Conservation (phyloP, 2,888 invertebrate genomes). For the Thera obeliscata region DNA sequence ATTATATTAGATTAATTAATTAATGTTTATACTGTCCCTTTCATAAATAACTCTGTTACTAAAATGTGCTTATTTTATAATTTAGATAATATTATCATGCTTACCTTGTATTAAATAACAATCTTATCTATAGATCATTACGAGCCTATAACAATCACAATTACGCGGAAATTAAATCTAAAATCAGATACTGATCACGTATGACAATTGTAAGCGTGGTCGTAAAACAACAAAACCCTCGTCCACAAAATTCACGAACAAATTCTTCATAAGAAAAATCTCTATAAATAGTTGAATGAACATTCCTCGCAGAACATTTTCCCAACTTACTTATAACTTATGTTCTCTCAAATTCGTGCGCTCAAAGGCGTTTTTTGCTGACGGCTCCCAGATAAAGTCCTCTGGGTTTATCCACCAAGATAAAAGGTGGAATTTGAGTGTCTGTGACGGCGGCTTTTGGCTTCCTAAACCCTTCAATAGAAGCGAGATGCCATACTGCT, state of each 20-base stretch:
- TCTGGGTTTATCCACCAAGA: conserved; percentile 26
- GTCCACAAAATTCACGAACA: not conserved
- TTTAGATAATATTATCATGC: no score
- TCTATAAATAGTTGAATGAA: conserved; percentile 3
- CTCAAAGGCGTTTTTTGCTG: conserved; percentile 27
- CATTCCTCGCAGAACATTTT: conserved; percentile 6
- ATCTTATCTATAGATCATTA: no score
- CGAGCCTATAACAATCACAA: no score
- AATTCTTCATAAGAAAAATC: not conserved
- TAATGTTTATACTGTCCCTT: no score
- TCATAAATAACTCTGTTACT: no score
- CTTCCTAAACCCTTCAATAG: conserved; percentile 15
- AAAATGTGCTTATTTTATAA: no score
- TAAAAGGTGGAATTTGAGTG: conserved; percentile 33
- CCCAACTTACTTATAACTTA: conserved; percentile 6
- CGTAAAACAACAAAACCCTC: no score
- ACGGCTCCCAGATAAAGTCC: conserved; percentile 28
- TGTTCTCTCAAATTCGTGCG: conserved; percentile 12
- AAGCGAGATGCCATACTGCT: conserved; percentile 6
- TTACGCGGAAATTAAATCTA: no score
- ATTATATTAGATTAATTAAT: no score
- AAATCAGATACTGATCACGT: no score
- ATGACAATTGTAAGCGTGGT: no score
- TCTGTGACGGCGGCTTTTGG: conserved; percentile 12
- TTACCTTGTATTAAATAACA: no score